These are phyloP conservation scores for Drosophila kikkawai DNA, from an alignment of 1,140 invertebrate species.

Conservation along the genomic window DNA sequence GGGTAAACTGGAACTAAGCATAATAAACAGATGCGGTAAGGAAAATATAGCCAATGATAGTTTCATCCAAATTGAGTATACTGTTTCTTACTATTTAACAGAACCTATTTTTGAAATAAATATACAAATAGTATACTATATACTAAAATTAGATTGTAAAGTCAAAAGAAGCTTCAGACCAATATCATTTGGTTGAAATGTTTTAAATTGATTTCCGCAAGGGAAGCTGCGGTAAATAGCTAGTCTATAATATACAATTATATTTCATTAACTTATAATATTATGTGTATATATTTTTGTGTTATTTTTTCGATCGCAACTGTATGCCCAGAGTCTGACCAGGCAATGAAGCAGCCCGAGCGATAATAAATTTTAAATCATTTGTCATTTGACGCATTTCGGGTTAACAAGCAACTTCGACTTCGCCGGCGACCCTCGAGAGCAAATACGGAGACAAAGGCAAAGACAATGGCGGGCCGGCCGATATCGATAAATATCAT, in stretches of 20 bases:
- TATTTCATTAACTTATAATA: background rate
- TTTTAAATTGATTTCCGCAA: too few relatives aligned
- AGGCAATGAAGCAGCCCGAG: constrained; percentile 10
- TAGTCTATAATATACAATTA: too few relatives aligned
- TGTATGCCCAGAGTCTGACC: background rate
- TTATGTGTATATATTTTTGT: too few relatives aligned
- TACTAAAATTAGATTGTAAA: too few relatives aligned
- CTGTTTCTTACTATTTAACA: background rate
- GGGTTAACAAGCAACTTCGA: constrained; percentile 70
- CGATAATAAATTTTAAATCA: constrained; percentile 80
- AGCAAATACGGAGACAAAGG: constrained; percentile 23
- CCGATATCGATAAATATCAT: constrained; percentile 67
- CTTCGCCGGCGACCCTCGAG: constrained; percentile 40
- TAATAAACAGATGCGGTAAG: background rate
- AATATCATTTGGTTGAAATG: too few relatives aligned
- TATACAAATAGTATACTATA: too few relatives aligned
- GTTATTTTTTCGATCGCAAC: background rate
- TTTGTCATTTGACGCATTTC: constrained; percentile 81
- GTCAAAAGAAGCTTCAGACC: too few relatives aligned
- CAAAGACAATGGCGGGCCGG: constrained; percentile 59
- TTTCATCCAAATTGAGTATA: background rate
- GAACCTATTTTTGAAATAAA: too few relatives aligned
- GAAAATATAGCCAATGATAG: background rate
- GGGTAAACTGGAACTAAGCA: constrained; percentile 35
- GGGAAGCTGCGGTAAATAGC: too few relatives aligned